A percentile compares a stretch with the other conserved stretches of the same genome.
phyloP scores from a whole-genome alignment of 1,140 invertebrate species.

The Drosophila nigrodunni region DNA sequence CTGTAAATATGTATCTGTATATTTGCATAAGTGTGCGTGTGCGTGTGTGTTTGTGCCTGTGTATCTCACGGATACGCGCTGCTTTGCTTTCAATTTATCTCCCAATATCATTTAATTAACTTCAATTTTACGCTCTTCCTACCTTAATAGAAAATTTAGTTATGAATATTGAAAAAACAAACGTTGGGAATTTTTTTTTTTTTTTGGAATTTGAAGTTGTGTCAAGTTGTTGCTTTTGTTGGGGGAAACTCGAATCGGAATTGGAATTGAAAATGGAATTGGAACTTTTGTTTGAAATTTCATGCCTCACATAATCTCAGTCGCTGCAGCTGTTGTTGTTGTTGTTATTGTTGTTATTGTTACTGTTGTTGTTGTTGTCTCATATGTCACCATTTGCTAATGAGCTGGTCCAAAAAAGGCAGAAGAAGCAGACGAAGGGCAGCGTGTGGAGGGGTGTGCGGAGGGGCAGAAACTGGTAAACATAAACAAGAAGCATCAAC shows the following conservation, averaged over 20 bases:
- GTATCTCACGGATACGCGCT: neutral
- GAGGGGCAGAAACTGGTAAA: constrained; percentile 41
- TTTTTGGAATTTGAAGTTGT: constrained; percentile 3
- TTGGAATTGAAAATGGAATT: constrained; percentile 11
- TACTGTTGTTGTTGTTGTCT: constrained; percentile 31
- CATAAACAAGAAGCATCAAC: constrained; percentile 51
- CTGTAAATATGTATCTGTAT: constrained; percentile 12
- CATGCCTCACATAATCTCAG: constrained; percentile 33
- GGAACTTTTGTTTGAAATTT: constrained; percentile 33
- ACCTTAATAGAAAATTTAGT: constrained; percentile 56
- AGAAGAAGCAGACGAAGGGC: neutral
- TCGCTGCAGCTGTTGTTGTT: constrained; percentile 19
- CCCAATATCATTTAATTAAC: constrained; percentile 59
- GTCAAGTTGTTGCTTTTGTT: constrained; percentile 8
- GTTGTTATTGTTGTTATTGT: constrained; percentile 9
- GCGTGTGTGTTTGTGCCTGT: neutral
- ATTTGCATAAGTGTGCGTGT: constrained; percentile 8
- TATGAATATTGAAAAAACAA: constrained; percentile 30
- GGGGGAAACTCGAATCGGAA: constrained; percentile 10
- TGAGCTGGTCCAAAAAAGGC: constrained; percentile 30
- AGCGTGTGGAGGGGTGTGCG: neutral
- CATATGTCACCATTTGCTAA: constrained; percentile 52
- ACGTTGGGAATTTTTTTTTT: constrained; percentile 2
- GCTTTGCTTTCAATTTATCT: constrained; percentile 29
- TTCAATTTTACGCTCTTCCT: constrained; percentile 70